These are phyloP conservation scores for Gryllus bimaculatus DNA, from an alignment of 1,140 invertebrate genomes.

Conservation along the genomic window DNA sequence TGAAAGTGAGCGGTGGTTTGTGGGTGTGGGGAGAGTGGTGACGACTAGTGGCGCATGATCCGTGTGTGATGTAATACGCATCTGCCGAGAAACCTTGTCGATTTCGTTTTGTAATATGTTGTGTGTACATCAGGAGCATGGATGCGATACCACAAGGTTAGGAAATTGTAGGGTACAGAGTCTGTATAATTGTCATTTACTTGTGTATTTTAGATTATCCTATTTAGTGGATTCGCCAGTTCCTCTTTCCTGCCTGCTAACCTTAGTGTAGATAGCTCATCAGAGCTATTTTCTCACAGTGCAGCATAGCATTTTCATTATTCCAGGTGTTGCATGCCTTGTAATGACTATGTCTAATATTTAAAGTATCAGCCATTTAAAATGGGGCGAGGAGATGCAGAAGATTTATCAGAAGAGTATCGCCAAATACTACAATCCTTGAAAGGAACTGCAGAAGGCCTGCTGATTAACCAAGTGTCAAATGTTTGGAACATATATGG, in stretches of 20 bases:
- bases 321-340: neutral
- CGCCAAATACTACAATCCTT: slow-evolving; percentile 40
- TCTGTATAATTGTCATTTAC: neutral
- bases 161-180: neutral
- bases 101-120: neutral
- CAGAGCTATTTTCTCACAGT: neutral
- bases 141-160: neutral
- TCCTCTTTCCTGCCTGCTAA: neutral
- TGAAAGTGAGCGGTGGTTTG: neutral
- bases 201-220: neutral
- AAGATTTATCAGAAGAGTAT: slow-evolving; percentile 20
- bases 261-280: neutral
- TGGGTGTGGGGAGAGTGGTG: too few relatives aligned
- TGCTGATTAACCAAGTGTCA: slow-evolving; percentile 45
- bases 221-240: neutral
- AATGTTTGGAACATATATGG: slow-evolving; percentile 61
- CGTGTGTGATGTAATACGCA: neutral
- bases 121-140: neutral
- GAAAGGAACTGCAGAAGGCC: slow-evolving; percentile 51
- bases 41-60: neutral
- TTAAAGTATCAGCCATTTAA: neutral
- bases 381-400: neutral
- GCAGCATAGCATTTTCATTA: slow-evolving; percentile 1
- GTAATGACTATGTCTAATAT: neutral
- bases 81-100: neutral